Evolutionary conservation across 2,888 invertebrate species (phyloP).

Genomic region (Physocephala rufipes): DNA sequence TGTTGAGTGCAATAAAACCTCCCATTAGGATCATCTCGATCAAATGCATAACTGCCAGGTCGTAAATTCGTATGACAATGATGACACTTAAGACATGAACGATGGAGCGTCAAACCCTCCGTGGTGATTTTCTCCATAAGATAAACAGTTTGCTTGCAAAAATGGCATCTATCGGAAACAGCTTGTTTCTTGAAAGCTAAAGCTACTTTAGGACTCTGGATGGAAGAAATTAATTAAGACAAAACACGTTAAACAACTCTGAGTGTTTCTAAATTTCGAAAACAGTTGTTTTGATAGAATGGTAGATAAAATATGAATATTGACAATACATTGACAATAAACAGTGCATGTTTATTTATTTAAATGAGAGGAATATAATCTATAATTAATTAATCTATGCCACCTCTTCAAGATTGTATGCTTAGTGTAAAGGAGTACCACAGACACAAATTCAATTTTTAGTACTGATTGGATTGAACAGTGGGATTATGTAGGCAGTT

Average conservation of each 20-base stretch:
- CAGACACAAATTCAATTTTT: no score
- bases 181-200: conserved; percentile 73
- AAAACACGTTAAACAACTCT: conserved; percentile 31
- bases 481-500: conserved; percentile 21
- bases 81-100: conserved; percentile 93
- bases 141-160: conserved; percentile 92
- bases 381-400: no score
- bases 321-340: no score
- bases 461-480: no score
- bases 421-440: no score
- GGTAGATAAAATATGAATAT: background rate
- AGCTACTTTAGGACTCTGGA: conserved; percentile 70
- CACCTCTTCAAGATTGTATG: no score
- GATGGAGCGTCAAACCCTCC: conserved; percentile 90
- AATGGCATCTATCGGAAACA: conserved; percentile 81
- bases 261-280: background rate
- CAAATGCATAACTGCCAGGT: conserved; percentile 78
- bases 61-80: conserved; percentile 88
- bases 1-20: conserved; percentile 81
- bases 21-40: conserved; percentile 74
- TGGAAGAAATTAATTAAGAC: conserved; percentile 1
- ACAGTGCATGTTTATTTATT: no score
- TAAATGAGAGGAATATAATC: no score
- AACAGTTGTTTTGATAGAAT: background rate
- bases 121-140: conserved; percentile 91